Base-by-base conservation (phyloP, 2,888 invertebrate genomes). In the Molorchus minor region DNA sequence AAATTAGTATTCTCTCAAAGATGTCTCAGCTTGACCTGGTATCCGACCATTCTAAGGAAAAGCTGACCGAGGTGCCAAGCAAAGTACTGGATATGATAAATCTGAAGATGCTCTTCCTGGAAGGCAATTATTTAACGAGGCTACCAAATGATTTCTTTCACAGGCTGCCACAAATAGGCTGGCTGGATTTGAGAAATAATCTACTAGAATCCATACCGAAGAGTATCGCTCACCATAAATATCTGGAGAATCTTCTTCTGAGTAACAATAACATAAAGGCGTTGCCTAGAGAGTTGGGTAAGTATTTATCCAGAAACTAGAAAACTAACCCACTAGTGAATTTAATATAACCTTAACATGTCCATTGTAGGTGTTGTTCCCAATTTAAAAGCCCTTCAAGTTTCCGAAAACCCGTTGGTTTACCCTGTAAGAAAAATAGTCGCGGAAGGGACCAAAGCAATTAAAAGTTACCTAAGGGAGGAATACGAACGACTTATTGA, bases 131-230 rank as follows among this genome's bases (percentile, higher is more conserved):
- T 33, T 12, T 33, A n/a, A 33, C 33, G 33, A 10, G 5, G 2
- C 12, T 33, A n/a, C 33, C 33, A 3, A 12, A 33, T 3, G 12
- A 33, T 72, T 75, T 78, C 43, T 76, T 90, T 1, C 75, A 71
- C 49, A 70, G 72, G 33, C 75, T 89, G 12, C 83, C 82, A 5
- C 79, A 79, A 69, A 80, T 90, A 1, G 84, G 83, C 74, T 90
- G 88, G 86, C 75, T 90, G 5, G 90, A 90, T 73, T 71, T 88
- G 5, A 82, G 90, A 68, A 84, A 86, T 61, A 90, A 90, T 74
- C 72, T 81, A 53, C 72, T 90, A 7, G 79, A 74, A 2, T 78
- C 76, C 10, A 76, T 90, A 49, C 89, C 90, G 1, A 77, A 71
- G 59, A 81, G 82, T 1, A 83, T 90, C 15, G 84, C 84, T 59